Base-by-base conservation (phyloP, 1,140 invertebrate genomes). In the Neodiprion fabricii region DNA sequence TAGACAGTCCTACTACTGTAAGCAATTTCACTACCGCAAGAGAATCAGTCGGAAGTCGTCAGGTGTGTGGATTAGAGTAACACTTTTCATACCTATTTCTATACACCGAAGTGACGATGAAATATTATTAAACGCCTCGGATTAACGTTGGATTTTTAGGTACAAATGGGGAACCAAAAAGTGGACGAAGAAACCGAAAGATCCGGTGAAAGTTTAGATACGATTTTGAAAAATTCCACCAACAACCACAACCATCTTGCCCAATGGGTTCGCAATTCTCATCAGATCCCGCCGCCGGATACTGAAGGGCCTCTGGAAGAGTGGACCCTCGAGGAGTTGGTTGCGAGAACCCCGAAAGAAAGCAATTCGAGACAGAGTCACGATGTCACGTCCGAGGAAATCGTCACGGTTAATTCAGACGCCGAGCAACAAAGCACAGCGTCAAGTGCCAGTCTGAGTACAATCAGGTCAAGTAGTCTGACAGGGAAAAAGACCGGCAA, bases 221-320 rank as follows among this genome's bases (percentile, higher is more conserved):
- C 79, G 4, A 82, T 84, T 48, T 74, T 82, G 9, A 81, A 83
- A 71, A 79, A 80, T 75, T 82, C 83, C 14, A 65, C 65, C 23
- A 72, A 21, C 47, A 78, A 68, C 40, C 71, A 73, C 28, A 88
- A 87, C 79, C 93, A 95, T 81, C 84, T 94, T 67, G 92, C 93
- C 65, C 92, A 93, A 79, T 94, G 94, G 94, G 94, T 95, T 76
- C 80, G 88, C 84, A 85, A 89, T 84, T 86, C 88, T 78, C 81
- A 85, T 75, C 87, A 84, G 71, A 89, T 84, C 28, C 85, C 80
- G 82, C 91, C 85, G 78, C 90, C 78, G 85, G 91, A 84, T 76
- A 79, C 81, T 23, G 84, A 85, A 67, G 73, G 79, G 8, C 80
- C 83, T 11, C 84, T 89, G 48, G 92, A 92, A 72, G 91, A 92